Percentiles rank a stretch among this genome's conserved stretches.
phyloP scores from a whole-genome alignment of 2,797 vertebrate genomes.

The Coregonus ussuriensis region DNA sequence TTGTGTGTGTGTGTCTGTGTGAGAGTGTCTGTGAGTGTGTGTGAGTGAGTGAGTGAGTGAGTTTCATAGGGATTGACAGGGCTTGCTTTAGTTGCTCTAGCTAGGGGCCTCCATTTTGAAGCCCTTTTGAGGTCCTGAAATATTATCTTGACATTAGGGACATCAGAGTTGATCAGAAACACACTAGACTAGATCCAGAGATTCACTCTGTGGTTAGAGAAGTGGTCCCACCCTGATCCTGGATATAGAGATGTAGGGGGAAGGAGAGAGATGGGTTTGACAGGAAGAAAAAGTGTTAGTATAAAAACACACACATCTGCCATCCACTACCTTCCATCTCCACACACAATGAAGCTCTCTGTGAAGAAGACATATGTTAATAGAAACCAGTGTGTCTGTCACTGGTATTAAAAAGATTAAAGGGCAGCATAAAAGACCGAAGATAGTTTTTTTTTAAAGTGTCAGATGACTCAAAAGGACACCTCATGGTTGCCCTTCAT shows the following conservation, averaged over 20 bases:
- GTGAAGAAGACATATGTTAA: slow-evolving; percentile 47
- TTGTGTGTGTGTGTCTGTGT: not conserved
- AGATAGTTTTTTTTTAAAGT: slow-evolving; percentile 18
- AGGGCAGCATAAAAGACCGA: slow-evolving; percentile 23
- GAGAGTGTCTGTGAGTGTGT: too few relatives aligned
- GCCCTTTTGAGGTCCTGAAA: not conserved
- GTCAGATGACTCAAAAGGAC: not conserved
- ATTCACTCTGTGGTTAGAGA: not conserved
- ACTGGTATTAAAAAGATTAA: slow-evolving; percentile 22
- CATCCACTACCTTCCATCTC: slow-evolving; percentile 39
- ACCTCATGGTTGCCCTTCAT: slow-evolving; percentile 7
- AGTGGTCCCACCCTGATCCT: not conserved
- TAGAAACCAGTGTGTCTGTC: slow-evolving; percentile 39
- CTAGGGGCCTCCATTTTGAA: not conserved
- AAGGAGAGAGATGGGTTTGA: not conserved
- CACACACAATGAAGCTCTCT: slow-evolving; percentile 44
- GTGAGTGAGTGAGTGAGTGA: not conserved
- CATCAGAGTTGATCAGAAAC: too few relatives aligned
- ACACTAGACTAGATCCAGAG: not conserved
- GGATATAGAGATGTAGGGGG: not conserved
- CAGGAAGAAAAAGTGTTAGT: slow-evolving; percentile 25
- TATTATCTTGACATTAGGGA: too few relatives aligned
- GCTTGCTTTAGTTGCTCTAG: not conserved
- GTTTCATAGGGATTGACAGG: slow-evolving; percentile 11
- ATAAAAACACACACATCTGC: slow-evolving; percentile 39